These are phyloP conservation scores for Pampusana beccarii DNA, from an alignment of 2,113 vertebrate genomes.

Conservation along the genomic window DNA sequence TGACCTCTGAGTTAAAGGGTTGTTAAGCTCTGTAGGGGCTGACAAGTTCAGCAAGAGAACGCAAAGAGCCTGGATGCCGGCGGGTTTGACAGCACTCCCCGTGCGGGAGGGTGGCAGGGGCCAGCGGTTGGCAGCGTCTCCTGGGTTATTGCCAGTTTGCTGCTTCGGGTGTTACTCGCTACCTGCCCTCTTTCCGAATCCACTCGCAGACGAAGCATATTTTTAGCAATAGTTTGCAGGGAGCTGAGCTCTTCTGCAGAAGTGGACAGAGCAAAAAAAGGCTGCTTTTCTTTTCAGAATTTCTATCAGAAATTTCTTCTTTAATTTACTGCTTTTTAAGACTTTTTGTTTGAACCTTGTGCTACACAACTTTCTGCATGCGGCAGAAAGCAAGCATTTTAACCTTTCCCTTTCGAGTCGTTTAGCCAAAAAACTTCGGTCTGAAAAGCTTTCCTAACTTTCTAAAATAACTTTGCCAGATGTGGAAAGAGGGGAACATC, in stretches of 20 bases:
- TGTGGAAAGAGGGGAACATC: slow-evolving; percentile 21
- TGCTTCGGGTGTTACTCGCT: neutral
- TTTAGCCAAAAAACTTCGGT: neutral
- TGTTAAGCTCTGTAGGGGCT: neutral
- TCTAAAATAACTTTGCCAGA: slow-evolving; percentile 63
- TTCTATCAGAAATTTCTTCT: neutral
- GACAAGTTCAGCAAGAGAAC: neutral
- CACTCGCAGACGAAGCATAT: neutral
- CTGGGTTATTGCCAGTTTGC: neutral
- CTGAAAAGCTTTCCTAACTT: slow-evolving; percentile 5
- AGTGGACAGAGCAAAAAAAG: neutral
- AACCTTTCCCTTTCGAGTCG: neutral
- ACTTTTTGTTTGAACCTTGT: neutral
- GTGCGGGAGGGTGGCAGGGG: neutral
- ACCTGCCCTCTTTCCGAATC: slow-evolving; percentile 31
- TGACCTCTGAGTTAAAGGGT: neutral
- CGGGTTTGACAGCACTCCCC: neutral
- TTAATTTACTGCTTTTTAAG: neutral
- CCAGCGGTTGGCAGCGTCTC: neutral
- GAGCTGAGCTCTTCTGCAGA: slow-evolving; percentile 1
- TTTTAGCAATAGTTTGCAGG: slow-evolving; percentile 20
- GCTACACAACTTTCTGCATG: neutral
- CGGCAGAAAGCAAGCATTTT: neutral
- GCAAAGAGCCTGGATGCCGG: neutral
- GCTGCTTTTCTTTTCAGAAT: neutral